Evolutionary conservation across 2,888 invertebrate species (phyloP), one percentile per base, ranked within the genome.

Genomic region (Choreutis nemorana): DNA sequence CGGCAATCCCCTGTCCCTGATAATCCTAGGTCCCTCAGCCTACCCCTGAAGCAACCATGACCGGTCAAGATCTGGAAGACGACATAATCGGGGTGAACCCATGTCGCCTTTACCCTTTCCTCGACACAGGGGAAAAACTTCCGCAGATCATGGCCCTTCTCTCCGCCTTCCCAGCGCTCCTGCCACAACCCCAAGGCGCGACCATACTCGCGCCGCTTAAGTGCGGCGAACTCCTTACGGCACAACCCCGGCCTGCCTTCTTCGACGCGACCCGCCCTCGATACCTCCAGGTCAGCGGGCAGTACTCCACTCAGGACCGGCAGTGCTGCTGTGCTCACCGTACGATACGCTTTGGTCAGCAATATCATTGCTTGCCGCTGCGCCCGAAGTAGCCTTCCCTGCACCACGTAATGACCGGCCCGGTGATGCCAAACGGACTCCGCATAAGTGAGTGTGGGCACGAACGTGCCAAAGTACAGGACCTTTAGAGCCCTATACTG

Each of bases 231-330:
- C 22, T 28, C 28, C 14, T 7, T 22, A 4, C 2, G 7, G n/a
- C 13, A n/a, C 4, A 11, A 3, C 8, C 2, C 14, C 12, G 5
- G 6, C 6, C 28, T 2, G 2, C n/a, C 21, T 2, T 8, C 8
- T 3, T 8, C 7, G 8, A 22, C 7, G 5, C 13, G 10, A 4
- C 18, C 28, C 8, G 28, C 28, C 11, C 13, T 12, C 7, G 14
- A n/a, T 3, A 29, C 29, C 23, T 29, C 29, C 6, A 29, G 24
- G 23, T 29, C 29, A 2, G 29, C 29, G 9, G 29, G 24, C 28
- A 22, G 23, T 23, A 28, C 28, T 8, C 28, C 28, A n/a, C 18
- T 20, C 6, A 28, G 14, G 8, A 28, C 28, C 4, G 28, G 28
- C 3, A 28, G 20, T 3, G 28, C 28, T 8, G 28, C 21, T 16